phyloP scores from a whole-genome alignment of 2,888 invertebrate species.

The Oscheius sp. region DNA sequence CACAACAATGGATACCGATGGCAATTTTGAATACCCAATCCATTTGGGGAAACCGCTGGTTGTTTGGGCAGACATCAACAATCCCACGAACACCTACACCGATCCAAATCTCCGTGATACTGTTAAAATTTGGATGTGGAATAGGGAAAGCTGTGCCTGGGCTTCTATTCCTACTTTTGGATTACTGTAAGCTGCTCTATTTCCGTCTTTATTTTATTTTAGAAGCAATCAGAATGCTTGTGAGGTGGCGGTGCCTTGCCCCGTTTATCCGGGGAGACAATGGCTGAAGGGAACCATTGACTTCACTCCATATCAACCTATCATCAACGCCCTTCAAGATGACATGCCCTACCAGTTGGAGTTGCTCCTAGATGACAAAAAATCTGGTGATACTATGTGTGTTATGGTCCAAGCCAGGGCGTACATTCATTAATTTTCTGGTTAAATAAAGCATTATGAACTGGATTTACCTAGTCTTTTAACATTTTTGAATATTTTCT shows the following conservation, averaged over 20 bases:
- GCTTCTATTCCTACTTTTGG: conserved; percentile 60
- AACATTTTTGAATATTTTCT: too few relatives aligned
- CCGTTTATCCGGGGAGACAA: conserved; percentile 47
- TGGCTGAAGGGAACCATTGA: conserved; percentile 45
- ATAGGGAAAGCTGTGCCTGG: conserved; percentile 54
- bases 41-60: conserved; percentile 55
- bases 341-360: conserved; percentile 53
- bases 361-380: conserved; percentile 44
- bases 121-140: conserved; percentile 61
- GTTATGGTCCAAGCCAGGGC: conserved; percentile 49
- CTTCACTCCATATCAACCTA: conserved; percentile 46
- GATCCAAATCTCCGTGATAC: conserved; percentile 49
- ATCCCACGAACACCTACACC: conserved; percentile 47
- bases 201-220: background rate
- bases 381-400: conserved; percentile 42
- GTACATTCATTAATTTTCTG: background rate
- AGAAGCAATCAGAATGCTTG: conserved; percentile 50
- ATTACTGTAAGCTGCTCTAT: conserved; percentile 39
- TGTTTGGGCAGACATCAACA: conserved; percentile 53
- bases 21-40: conserved; percentile 62
- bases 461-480: too few relatives aligned
- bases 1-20: conserved; percentile 9
- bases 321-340: conserved; percentile 56
- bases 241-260: too few relatives aligned
- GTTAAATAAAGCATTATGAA: too few relatives aligned